Evolutionary conservation across 2,888 invertebrate genomes (phyloP), one percentile per base, ranked within the genome.

Genomic region (Dendrolimus pini): DNA sequence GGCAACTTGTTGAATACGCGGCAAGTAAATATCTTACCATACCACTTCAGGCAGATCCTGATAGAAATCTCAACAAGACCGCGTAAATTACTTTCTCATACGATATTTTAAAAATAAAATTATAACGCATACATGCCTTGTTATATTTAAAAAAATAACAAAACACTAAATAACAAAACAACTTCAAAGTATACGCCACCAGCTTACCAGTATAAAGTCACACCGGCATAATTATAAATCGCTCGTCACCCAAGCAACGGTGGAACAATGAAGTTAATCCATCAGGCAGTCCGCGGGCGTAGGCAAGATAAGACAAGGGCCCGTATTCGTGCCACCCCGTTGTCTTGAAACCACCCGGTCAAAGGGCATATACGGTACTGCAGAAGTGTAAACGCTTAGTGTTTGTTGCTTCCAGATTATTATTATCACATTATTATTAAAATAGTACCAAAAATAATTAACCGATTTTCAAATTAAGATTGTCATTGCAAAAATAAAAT

Each of bases 221-320:
- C 47, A 47, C 9, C 47, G 53, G 41, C 75, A 80, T 87, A 89
- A 90, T 90, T 90, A 89, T 89, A 88, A 85, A 90, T 89, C 87
- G 86, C 82, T 75, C 83, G 86, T 87, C 89, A 86, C 85, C 82
- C 78, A 47, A 77, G 82, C 82, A 78, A 81, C 82, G 75, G 77
- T 80, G 79, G 84, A 89, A 89, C 89, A 89, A 89, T 89, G 89
- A 87, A 89, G 89, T 89, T 89, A 89, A 89, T 89, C 89, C 89
- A 89, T 89, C 89, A 89, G 89, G 71, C 78, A 77, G 74, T 83
- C 88, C 88, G 82, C 82, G 75, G 89, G 87, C 87, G 87, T 80
- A 83, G 89, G 84, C 74, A 72, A 87, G 89, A 90, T 90, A 90
- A 90, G 89, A 88, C 85, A 85, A 88, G 85, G 86, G 84, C 83